Conservation (phyloP, 2,888 invertebrate species). For the Mycalesis mineus region DNA sequence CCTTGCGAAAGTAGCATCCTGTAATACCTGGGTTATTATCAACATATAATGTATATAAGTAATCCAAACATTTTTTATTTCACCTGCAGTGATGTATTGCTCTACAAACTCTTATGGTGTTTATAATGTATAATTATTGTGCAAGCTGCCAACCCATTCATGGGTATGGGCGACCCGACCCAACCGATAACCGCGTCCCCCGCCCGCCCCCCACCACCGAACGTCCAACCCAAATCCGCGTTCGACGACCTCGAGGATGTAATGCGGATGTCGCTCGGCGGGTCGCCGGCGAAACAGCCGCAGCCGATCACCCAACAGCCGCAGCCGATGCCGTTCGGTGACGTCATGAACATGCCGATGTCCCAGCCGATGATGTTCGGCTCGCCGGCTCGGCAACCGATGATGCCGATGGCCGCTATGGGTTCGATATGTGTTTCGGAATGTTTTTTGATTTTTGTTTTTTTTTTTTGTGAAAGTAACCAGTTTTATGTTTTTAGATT, state of each 20-base stretch:
- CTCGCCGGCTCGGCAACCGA: slow-evolving; percentile 66
- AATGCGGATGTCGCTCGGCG: slow-evolving; percentile 82
- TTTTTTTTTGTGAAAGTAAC: neutral
- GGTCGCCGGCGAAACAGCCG: slow-evolving; percentile 74
- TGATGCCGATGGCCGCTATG: slow-evolving; percentile 72
- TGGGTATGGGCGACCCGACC: slow-evolving; percentile 79
- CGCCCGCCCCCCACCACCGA: slow-evolving; percentile 75
- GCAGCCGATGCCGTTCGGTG: slow-evolving; percentile 50
- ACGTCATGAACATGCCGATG: slow-evolving; percentile 56
- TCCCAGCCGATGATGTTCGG: slow-evolving; percentile 69
- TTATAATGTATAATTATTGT: slow-evolving; percentile 41
- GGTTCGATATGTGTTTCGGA: slow-evolving; percentile 64
- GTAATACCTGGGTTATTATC: too few relatives aligned
- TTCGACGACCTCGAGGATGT: slow-evolving; percentile 84
- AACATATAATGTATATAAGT: too few relatives aligned
- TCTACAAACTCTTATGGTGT: slow-evolving; percentile 4
- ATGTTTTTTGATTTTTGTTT: slow-evolving; percentile 31
- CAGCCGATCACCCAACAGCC: slow-evolving; percentile 61
- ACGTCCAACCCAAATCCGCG: slow-evolving; percentile 78
- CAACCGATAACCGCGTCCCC: slow-evolving; percentile 66
- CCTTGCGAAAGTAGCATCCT: too few relatives aligned
- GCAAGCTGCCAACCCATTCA: slow-evolving; percentile 82
- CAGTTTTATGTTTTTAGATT: slow-evolving; percentile 15
- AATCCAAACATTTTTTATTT: too few relatives aligned
- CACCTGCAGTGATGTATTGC: neutral